Percentiles rank a stretch among this genome's conserved stretches.
phyloP scores from a whole-genome alignment of 2,797 vertebrate species.

The Remorina albescens region DNA sequence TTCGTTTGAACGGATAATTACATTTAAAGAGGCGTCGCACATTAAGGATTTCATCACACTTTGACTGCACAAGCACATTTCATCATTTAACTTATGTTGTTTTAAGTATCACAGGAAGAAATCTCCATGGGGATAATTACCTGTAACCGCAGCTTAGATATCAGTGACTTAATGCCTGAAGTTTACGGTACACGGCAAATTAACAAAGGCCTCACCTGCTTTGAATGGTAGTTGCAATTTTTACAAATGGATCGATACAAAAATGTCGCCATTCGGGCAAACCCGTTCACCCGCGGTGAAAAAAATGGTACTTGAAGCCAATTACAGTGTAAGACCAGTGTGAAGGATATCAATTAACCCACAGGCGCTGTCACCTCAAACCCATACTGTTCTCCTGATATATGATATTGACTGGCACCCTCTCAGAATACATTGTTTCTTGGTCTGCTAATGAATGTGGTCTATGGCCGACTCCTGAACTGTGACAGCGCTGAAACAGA shows the following conservation, averaged over 20 bases:
- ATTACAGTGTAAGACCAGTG: constrained; percentile 1
- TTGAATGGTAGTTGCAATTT: neutral
- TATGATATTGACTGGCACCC: constrained; percentile 29
- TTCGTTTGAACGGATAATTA: constrained; percentile 10
- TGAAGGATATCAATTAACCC: constrained; percentile 30
- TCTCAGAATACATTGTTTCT: constrained; percentile 42
- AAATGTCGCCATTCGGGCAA: neutral
- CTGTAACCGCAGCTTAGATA: neutral
- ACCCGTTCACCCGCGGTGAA: neutral
- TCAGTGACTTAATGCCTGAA: neutral
- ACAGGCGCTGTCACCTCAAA: neutral
- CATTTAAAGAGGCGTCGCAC: constrained; percentile 3
- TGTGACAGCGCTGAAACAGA: constrained; percentile 3
- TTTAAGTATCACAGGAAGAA: constrained; percentile 5
- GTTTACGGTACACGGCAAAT: neutral
- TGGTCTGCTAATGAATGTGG: constrained; percentile 41
- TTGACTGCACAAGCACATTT: constrained; percentile 20
- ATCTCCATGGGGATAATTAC: constrained; percentile 20
- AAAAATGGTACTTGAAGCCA: constrained; percentile 16
- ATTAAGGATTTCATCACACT: neutral
- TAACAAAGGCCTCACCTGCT: neutral
- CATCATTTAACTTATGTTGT: neutral
- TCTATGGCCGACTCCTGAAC: constrained; percentile 30
- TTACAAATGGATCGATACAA: neutral
- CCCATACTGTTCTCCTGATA: constrained; percentile 2